Conservation (phyloP, 2,113 vertebrate genomes). For the Toxostoma redivivum region DNA sequence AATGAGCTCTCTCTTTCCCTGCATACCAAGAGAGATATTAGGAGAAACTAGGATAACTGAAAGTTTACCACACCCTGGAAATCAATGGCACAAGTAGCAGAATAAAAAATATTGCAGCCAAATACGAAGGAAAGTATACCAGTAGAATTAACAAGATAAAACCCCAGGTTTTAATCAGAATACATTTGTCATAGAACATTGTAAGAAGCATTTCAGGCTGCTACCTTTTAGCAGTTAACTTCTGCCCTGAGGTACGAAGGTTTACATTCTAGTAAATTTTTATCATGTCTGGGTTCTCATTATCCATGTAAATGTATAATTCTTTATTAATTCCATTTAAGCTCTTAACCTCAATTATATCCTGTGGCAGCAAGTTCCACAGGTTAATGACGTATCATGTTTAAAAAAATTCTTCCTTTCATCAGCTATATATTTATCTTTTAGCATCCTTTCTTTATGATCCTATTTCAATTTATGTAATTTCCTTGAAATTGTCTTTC, state of each 20-base stretch:
- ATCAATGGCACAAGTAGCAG: not conserved
- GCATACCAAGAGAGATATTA: not conserved
- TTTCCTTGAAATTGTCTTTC: not conserved
- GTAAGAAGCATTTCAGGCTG: not conserved
- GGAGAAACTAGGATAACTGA: not conserved
- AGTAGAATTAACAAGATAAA: constrained; percentile 11
- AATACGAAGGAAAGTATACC: not conserved
- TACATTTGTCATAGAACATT: not conserved
- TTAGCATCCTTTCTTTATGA: not conserved
- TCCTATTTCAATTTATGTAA: not conserved
- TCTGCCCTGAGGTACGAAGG: not conserved
- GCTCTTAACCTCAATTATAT: constrained; percentile 30
- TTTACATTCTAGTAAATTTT: not conserved
- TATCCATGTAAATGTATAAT: constrained; percentile 13
- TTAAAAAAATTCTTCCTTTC: not conserved
- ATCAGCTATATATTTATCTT: constrained; percentile 8
- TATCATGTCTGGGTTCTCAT: not conserved
- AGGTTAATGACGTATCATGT: not conserved
- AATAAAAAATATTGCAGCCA: not conserved
- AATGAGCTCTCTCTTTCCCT: not conserved
- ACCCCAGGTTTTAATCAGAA: not conserved
- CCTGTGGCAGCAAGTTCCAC: not conserved
- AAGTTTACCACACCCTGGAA: not conserved
- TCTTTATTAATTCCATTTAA: constrained; percentile 38
- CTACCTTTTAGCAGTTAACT: not conserved